These are phyloP conservation scores for Siniperca undulata DNA, from an alignment of 2,797 vertebrate genomes.

Conservation along the genomic window DNA sequence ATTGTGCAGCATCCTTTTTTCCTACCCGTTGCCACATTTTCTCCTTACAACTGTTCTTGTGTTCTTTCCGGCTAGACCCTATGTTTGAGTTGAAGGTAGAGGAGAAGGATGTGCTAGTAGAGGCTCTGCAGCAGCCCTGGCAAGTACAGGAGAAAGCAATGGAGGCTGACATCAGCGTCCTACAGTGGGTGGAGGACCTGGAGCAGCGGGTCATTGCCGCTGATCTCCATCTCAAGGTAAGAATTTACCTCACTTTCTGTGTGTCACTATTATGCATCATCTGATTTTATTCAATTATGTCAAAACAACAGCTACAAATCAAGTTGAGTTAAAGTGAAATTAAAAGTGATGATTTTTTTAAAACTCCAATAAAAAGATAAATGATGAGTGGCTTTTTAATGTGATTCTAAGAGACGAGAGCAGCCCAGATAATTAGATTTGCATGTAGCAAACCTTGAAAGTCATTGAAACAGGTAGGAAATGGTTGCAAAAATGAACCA, in stretches of 20 bases:
- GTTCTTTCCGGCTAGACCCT: conserved; percentile 81
- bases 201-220: conserved; percentile 92
- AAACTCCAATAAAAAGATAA: neutral
- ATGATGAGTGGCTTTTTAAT: neutral
- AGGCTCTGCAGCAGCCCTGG: conserved; percentile 88
- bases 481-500: neutral
- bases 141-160: conserved; percentile 88
- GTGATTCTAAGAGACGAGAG: neutral
- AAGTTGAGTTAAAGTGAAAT: neutral
- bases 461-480: neutral
- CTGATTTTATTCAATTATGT: neutral
- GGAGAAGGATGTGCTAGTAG: conserved; percentile 76
- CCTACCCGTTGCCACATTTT: neutral
- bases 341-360: neutral
- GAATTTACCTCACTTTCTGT: neutral
- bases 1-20: neutral
- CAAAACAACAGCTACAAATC: neutral
- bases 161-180: conserved; percentile 88
- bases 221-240: conserved; percentile 94
- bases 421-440: neutral
- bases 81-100: conserved; percentile 87
- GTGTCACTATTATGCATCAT: neutral
- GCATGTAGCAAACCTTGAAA: neutral
- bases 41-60: neutral
- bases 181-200: conserved; percentile 95